Conservation (phyloP, 2,113 vertebrate genomes). For the Rhinichthys klamathensis region DNA sequence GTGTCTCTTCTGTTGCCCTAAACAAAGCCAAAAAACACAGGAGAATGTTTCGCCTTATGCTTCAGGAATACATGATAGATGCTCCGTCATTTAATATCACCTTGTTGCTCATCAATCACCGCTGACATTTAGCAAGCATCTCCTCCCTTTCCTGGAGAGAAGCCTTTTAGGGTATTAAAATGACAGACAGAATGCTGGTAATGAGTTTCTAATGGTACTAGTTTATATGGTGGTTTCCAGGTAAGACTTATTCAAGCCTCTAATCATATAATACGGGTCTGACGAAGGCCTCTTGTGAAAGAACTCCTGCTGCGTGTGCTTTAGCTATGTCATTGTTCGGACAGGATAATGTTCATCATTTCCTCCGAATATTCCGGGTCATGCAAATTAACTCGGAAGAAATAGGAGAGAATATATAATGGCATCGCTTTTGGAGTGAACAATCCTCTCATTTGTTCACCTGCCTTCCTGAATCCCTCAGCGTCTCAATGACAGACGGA, state of each 20-base stretch:
- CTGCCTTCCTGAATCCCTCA: constrained; percentile 28
- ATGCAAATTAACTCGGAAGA: constrained; percentile 45
- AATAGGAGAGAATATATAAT: constrained; percentile 37
- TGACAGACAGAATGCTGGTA: constrained; percentile 13
- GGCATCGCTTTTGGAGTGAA: constrained; percentile 25
- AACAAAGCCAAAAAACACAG: not conserved
- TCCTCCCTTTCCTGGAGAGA: not conserved
- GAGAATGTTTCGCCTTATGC: not conserved
- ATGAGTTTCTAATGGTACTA: constrained; percentile 38
- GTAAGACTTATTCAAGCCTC: constrained; percentile 16
- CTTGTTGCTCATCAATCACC: constrained; percentile 38
- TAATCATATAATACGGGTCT: constrained; percentile 1
- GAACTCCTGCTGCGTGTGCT: not conserved
- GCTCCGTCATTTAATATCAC: constrained; percentile 16
- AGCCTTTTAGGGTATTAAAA: constrained; percentile 14
- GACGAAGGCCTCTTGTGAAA: not conserved
- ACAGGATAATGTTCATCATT: constrained; percentile 24
- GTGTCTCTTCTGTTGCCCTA: not conserved
- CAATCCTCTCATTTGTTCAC: constrained; percentile 31
- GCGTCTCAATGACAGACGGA: constrained; percentile 34
- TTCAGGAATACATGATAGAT: constrained; percentile 10
- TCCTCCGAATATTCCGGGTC: constrained; percentile 16
- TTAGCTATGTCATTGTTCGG: constrained; percentile 4
- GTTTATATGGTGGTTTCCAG: constrained; percentile 28
- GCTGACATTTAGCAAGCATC: constrained; percentile 28